These are phyloP conservation scores for Tholera decimalis DNA, from an alignment of 2,888 invertebrate species.

Conservation along the genomic window DNA sequence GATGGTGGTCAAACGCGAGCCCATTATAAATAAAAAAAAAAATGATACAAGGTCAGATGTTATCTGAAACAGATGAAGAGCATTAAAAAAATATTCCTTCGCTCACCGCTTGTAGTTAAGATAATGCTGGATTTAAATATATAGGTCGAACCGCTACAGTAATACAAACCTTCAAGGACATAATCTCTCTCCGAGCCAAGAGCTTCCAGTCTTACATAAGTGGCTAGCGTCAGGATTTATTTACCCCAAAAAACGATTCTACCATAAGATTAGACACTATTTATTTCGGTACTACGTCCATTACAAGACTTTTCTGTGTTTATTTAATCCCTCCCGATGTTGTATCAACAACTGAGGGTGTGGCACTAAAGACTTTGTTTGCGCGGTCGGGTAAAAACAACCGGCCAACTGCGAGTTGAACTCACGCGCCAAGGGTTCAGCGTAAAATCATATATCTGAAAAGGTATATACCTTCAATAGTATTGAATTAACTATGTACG, in stretches of 20 bases:
- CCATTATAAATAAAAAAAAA: no score
- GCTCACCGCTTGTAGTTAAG: no score
- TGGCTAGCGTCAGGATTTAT: slow-evolving; percentile 17
- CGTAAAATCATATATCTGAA: no score
- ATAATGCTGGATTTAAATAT: no score
- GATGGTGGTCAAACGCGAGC: no score
- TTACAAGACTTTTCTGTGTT: slow-evolving; percentile 40
- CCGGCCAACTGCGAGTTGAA: no score
- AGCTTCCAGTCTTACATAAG: slow-evolving; percentile 34
- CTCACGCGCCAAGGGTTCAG: no score
- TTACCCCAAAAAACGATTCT: slow-evolving; percentile 44
- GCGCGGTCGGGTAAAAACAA: slow-evolving; percentile 22
- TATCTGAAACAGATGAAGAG: neutral
- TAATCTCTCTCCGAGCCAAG: slow-evolving; percentile 11
- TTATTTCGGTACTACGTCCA: slow-evolving; percentile 56
- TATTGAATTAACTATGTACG: no score
- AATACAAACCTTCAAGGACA: neutral
- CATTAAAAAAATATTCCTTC: neutral
- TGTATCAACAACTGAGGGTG: slow-evolving; percentile 36
- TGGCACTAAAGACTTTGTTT: slow-evolving; percentile 34
- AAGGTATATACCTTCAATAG: no score
- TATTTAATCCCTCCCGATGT: slow-evolving; percentile 43
- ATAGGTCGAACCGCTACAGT: neutral
- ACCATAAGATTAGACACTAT: slow-evolving; percentile 58
- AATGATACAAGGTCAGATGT: no score